These are phyloP conservation scores for Eucidaris tribuloides DNA, from an alignment of 35 echinoderm and acorn worm species.

Conservation along the genomic window DNA sequence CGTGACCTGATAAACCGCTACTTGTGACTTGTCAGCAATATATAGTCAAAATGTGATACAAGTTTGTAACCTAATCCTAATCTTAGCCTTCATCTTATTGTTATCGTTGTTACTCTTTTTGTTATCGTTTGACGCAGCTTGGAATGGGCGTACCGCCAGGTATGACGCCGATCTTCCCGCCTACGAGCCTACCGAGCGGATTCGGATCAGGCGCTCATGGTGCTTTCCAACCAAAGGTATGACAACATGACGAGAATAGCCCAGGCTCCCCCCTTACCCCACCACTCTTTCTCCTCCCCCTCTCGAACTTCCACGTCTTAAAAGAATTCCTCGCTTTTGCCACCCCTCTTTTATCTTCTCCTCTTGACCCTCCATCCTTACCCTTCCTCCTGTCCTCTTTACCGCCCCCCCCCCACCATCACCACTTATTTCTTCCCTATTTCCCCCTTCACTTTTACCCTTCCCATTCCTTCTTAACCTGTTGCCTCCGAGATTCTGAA, in stretches of 20 bases:
- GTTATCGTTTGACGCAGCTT: conserved; percentile 22
- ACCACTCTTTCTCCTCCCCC: not conserved
- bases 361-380: not conserved
- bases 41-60: too few species aligned
- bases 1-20: too few species aligned
- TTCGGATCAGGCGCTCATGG: conserved; percentile 55
- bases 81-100: not conserved
- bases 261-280: too few species aligned
- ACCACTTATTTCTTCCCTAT: too few species aligned
- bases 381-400: not conserved
- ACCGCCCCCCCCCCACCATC: not conserved
- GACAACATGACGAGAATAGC: too few species aligned
- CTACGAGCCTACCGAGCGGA: conserved; percentile 45
- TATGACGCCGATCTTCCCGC: conserved; percentile 47
- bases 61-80: too few species aligned
- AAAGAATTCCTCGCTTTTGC: not conserved
- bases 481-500: too few species aligned
- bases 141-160: conserved; percentile 55
- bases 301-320: not conserved
- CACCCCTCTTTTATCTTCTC: not conserved
- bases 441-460: too few species aligned
- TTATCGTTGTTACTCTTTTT: not conserved
- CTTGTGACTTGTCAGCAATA: too few species aligned
- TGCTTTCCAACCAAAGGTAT: conserved; percentile 69
- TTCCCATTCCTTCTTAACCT: too few species aligned